phyloP scores from a whole-genome alignment of 2,113 vertebrate species.

The Jaculus jaculus region DNA sequence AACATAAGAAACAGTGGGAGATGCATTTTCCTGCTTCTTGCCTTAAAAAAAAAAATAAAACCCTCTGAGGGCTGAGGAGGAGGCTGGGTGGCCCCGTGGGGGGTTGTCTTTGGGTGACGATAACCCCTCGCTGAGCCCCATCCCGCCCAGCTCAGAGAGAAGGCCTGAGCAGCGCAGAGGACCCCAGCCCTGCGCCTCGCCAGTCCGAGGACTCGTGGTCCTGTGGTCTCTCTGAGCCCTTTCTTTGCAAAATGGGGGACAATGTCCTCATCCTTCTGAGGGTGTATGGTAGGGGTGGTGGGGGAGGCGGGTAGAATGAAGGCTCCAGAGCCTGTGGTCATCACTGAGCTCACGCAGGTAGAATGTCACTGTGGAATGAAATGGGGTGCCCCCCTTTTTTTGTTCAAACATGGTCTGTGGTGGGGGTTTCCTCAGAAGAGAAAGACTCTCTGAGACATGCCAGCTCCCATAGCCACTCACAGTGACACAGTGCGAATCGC shows the following conservation, averaged over 20 bases:
- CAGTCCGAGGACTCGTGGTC: neutral
- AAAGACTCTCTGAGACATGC: too few species aligned
- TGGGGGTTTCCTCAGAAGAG: fast-evolving
- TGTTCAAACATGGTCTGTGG: too few species aligned
- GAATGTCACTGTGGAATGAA: neutral
- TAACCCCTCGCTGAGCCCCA: neutral
- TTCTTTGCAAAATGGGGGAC: neutral
- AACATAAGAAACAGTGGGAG: neutral
- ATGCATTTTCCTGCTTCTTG: constrained; percentile 35
- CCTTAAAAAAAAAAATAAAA: constrained; percentile 58
- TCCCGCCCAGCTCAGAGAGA: neutral
- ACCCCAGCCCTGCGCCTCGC: neutral
- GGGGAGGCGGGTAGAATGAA: neutral
- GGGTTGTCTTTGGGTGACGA: neutral
- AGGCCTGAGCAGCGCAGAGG: neutral
- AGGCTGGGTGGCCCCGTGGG: constrained; percentile 27
- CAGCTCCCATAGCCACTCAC: neutral
- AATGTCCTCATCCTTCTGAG: neutral
- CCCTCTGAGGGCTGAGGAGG: neutral
- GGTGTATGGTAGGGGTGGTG: neutral
- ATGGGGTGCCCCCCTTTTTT: neutral
- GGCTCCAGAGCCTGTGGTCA: neutral
- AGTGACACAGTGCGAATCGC: neutral
- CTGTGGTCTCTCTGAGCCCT: neutral
- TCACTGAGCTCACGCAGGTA: neutral